Evolutionary conservation across 1,140 invertebrate species (phyloP), one percentile per base, ranked within the genome.

Genomic region (Drosophila sproati): DNA sequence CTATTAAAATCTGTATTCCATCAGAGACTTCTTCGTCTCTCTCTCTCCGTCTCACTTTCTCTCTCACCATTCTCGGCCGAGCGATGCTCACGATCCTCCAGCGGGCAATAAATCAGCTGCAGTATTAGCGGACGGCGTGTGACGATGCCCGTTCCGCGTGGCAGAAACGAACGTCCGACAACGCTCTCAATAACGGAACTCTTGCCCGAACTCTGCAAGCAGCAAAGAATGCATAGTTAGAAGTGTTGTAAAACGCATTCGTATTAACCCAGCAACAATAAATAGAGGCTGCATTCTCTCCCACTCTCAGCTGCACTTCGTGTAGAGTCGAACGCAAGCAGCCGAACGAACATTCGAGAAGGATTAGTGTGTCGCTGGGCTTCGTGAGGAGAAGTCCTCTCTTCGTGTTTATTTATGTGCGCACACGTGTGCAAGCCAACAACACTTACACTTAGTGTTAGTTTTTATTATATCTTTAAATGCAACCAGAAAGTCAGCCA

Each of bases 181-280:
- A 99, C 94, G 93, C 97, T 98, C 93, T 99, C 99, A 78, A 99
- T 96, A 6, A 99, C 99, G 39, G 99, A 99, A 94, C 98, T 99
- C 94, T 99, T 99, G 48, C 99, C 99, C 60, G 99, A 98, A 94
- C 98, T 99, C 98, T 99, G 93, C 82, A 79, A 78, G 54, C 12
- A 50, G 43, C 43, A 29, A 37, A 39, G 47, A 31, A 20, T n/a
- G 7, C 50, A 48, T 37, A 63, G 35, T 59, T 48, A 73, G 20
- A 0, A 20, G 20, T 20, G 20, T 20, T 20, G 20, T 20, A 20
- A 20, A 20, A 20, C 20, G 20, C 20, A 1, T 20, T 20, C 20
- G 20, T 20, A 20, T 20, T 20, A 20, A 20, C 1, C 20, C 20
- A 20, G 20, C 20, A 20, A 20, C 20, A 20, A 20, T 20, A 20